These are phyloP conservation scores for Sphecodes monilicornis DNA, from an alignment of 2,888 invertebrate species.

Conservation along the genomic window DNA sequence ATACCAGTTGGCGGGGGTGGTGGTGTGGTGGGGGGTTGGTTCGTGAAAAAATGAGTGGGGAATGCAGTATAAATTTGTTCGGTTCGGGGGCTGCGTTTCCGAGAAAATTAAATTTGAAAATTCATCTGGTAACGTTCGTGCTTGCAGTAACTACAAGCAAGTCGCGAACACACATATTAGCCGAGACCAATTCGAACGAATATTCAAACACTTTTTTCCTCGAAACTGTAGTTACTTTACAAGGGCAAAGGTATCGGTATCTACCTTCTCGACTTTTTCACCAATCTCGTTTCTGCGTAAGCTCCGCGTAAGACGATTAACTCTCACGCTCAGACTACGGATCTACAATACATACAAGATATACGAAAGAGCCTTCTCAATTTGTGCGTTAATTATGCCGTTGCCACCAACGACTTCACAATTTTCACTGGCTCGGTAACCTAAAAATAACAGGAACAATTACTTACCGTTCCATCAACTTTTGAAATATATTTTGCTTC, in stretches of 20 bases:
- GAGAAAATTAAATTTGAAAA: slow-evolving; percentile 11
- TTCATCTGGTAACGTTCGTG: slow-evolving; percentile 7
- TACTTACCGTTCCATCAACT: too few species aligned
- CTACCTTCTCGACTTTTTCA: neutral
- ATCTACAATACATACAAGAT: neutral
- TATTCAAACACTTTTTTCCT: neutral
- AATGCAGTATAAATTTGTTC: slow-evolving; percentile 4
- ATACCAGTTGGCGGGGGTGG: neutral
- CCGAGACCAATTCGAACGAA: slow-evolving; percentile 12
- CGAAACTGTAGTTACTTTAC: neutral
- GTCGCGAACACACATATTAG: slow-evolving; percentile 5
- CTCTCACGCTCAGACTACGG: neutral
- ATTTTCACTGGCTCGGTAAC: too few species aligned
- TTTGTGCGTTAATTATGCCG: neutral
- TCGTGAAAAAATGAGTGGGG: neutral
- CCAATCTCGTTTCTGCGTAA: neutral
- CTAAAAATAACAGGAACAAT: too few species aligned
- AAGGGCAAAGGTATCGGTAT: neutral
- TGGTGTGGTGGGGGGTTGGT: neutral
- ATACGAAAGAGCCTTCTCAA: neutral
- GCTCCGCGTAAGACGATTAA: neutral
- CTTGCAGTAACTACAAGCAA: neutral
- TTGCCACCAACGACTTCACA: too few species aligned
- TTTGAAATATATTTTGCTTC: too few species aligned
- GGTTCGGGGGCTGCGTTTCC: neutral